Percentiles rank a stretch among this genome's conserved stretches.
phyloP scores from a whole-genome alignment of 2,888 invertebrate genomes.

The Teleogryllus oceanicus region DNA sequence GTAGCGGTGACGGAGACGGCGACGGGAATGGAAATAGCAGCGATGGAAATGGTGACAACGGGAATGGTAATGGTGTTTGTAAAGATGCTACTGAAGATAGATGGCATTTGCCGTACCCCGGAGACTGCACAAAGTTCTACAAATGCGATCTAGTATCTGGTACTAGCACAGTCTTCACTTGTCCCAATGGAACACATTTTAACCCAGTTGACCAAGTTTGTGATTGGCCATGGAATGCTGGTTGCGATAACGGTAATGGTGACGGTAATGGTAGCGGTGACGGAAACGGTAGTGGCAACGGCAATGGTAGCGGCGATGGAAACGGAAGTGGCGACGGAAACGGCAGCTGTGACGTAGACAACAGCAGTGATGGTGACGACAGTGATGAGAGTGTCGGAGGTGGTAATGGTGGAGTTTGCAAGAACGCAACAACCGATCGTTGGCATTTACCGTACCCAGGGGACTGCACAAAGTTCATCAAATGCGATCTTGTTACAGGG shows the following conservation, averaged over 20 bases:
- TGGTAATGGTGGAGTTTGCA: background rate
- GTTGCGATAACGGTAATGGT: background rate
- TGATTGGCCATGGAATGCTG: background rate
- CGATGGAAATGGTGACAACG: too few relatives aligned
- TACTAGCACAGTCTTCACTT: background rate
- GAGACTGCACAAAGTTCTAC: background rate
- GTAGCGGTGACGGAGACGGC: too few relatives aligned
- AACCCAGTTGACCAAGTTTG: background rate
- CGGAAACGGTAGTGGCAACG: too few relatives aligned
- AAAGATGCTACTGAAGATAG: background rate
- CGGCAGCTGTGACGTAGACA: too few relatives aligned
- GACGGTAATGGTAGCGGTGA: too few relatives aligned
- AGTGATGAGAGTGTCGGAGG: background rate
- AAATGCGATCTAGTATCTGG: background rate
- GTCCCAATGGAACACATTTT: background rate
- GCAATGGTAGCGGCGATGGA: too few relatives aligned
- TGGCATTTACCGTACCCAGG: background rate
- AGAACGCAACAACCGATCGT: background rate
- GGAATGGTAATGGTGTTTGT: background rate
- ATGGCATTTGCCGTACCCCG: background rate
- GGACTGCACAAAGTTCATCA: background rate
- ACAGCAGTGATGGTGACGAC: too few relatives aligned
- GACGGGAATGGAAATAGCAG: too few relatives aligned
- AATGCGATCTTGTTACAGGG: background rate
- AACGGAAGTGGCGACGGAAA: too few relatives aligned